phyloP scores from a whole-genome alignment of 2,888 invertebrate genomes.

The Euclidia mi region DNA sequence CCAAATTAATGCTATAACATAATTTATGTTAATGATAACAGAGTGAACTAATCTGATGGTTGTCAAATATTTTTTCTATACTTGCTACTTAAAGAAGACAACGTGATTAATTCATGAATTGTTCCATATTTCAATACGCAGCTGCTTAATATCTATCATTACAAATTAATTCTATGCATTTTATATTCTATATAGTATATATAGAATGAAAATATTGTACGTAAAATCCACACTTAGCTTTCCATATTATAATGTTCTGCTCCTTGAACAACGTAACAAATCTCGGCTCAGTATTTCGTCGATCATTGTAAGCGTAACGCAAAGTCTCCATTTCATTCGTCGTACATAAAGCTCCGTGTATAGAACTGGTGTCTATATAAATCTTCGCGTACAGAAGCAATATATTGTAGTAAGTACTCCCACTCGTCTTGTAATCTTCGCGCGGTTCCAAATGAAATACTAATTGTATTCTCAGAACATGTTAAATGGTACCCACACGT shows the following conservation, averaged over 20 bases:
- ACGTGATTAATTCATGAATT: no score
- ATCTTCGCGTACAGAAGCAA: constrained; percentile 59
- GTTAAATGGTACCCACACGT: constrained; percentile 54
- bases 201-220: no score
- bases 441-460: constrained; percentile 69
- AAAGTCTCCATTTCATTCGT: constrained; percentile 54
- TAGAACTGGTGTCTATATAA: constrained; percentile 52
- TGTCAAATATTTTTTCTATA: no score
- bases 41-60: no score
- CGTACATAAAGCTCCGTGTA: constrained; percentile 41
- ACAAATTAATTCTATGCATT: no score
- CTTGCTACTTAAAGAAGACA: no score
- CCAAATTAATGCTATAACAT: no score
- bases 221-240: no score
- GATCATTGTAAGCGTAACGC: constrained; percentile 43
- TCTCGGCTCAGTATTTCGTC: constrained; percentile 25
- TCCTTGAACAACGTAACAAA: constrained; percentile 31
- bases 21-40: no score
- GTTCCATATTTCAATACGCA: no score
- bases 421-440: constrained; percentile 65
- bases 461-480: constrained; percentile 69
- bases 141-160: no score
- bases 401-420: constrained; percentile 62
- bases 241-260: not conserved
- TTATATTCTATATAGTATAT: no score